Evolutionary conservation across 2,113 vertebrate species (phyloP).

Genomic region (Festucalex cinctus): DNA sequence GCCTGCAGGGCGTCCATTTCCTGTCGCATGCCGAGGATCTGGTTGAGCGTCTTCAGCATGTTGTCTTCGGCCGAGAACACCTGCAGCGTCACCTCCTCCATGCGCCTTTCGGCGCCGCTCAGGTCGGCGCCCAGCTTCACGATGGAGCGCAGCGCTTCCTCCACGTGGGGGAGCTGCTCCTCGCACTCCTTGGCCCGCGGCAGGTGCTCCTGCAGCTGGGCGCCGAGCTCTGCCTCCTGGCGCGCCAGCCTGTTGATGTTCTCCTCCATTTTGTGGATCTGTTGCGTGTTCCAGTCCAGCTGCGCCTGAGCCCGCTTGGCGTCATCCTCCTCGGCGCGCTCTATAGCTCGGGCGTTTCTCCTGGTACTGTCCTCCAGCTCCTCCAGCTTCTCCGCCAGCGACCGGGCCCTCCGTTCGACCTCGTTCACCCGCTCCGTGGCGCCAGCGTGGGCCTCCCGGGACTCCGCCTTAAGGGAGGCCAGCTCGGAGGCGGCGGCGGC

Average conservation of each 20-base stretch:
- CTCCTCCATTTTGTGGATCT: constrained; percentile 74
- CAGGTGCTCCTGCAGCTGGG: constrained; percentile 71
- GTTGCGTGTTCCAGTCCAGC: constrained; percentile 73
- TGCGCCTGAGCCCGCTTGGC: constrained; percentile 65
- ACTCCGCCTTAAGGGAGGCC: constrained; percentile 74
- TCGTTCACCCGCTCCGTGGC: constrained; percentile 81
- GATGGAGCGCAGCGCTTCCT: constrained; percentile 81
- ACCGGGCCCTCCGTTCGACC: constrained; percentile 75
- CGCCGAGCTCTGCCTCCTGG: constrained; percentile 66
- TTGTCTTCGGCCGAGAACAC: constrained; percentile 80
- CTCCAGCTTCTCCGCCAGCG: constrained; percentile 76
- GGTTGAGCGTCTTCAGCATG: constrained; percentile 77
- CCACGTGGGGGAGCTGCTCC: constrained; percentile 77
- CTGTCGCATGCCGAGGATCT: constrained; percentile 74
- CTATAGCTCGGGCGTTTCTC: constrained; percentile 82
- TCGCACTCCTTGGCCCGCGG: constrained; percentile 80
- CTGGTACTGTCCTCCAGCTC: constrained; percentile 87
- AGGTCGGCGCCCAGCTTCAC: constrained; percentile 80
- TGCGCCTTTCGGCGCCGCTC: constrained; percentile 73
- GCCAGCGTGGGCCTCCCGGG: constrained; percentile 73
- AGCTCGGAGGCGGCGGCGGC: constrained; percentile 73
- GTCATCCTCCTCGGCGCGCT: constrained; percentile 86
- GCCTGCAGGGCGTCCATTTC: constrained; percentile 76
- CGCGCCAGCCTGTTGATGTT: constrained; percentile 64
- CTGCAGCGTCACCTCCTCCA: constrained; percentile 79